Evolutionary conservation across 2,888 invertebrate species (phyloP).

Genomic region (Smittia sp.): DNA sequence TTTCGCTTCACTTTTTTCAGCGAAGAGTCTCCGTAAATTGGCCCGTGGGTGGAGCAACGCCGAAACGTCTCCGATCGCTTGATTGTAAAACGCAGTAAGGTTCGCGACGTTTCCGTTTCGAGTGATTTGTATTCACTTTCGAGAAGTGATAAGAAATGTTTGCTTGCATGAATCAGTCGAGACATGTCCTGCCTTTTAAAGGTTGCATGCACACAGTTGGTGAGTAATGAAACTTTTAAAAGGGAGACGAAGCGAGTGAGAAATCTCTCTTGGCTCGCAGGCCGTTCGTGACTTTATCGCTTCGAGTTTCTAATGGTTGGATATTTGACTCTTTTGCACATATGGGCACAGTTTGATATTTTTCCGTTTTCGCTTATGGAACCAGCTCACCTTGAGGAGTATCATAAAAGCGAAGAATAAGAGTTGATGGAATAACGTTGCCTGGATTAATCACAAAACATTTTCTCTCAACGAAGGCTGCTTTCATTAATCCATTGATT

Average conservation of each 20-base stretch:
- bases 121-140: neutral
- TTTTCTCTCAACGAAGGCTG: neutral
- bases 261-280: neutral
- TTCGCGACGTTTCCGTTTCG: neutral
- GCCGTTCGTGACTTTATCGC: constrained; percentile 13
- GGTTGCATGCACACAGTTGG: neutral
- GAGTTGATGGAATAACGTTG: neutral
- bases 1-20: too few species aligned
- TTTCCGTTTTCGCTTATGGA: neutral
- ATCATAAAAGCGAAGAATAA: neutral
- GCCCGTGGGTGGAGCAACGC: too few species aligned
- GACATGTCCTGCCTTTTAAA: neutral
- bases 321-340: constrained; percentile 7
- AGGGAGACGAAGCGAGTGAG: neutral
- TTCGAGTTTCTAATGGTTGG: constrained; percentile 1
- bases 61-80: too few species aligned
- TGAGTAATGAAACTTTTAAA: constrained; percentile 9
- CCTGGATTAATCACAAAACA: neutral
- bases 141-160: neutral
- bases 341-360: constrained; percentile 1
- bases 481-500: neutral
- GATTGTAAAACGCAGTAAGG: too few species aligned
- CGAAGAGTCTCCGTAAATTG: too few species aligned
- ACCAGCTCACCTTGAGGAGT: constrained; percentile 9
- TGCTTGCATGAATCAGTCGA: neutral